These are phyloP conservation scores for Amiota minor DNA, from an alignment of 2,888 invertebrate genomes.

Conservation along the genomic window DNA sequence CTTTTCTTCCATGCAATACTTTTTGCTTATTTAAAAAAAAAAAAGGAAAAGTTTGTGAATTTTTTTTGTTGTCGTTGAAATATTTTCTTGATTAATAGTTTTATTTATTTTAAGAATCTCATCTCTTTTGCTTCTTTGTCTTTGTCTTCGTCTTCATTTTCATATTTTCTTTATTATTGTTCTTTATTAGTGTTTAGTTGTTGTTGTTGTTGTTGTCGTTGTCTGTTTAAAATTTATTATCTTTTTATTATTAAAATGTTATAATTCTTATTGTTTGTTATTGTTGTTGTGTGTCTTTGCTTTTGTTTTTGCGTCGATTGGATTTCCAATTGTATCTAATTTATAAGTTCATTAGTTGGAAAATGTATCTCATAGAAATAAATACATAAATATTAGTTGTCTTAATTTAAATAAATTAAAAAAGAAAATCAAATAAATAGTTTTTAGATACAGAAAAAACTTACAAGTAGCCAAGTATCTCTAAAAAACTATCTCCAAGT, in stretches of 20 bases:
- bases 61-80: constrained; percentile 42
- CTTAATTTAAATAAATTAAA: constrained; percentile 15
- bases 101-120: constrained; percentile 67
- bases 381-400: constrained; percentile 36
- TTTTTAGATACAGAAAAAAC: neutral
- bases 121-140: constrained; percentile 33
- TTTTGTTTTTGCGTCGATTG: constrained; percentile 51
- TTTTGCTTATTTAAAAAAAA: constrained; percentile 16
- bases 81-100: constrained; percentile 65
- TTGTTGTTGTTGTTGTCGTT: constrained; percentile 25
- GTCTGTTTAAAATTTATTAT: constrained; percentile 13
- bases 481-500: neutral
- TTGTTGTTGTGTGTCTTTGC: constrained; percentile 33
- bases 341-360: constrained; percentile 53
- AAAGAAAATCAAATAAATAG: constrained; percentile 5
- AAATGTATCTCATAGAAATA: constrained; percentile 41
- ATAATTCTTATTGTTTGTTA: constrained; percentile 20
- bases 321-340: constrained; percentile 57
- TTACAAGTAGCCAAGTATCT: neutral
- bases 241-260: neutral
- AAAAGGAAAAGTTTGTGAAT: constrained; percentile 11
- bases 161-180: constrained; percentile 48
- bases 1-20: constrained; percentile 10
- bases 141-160: constrained; percentile 23
- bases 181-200: constrained; percentile 37